A percentile compares a stretch with the other conserved stretches of the same genome.
These are phyloP conservation scores for Corbicula japonica DNA, from an alignment of 2,888 invertebrate genomes.

Conservation along the genomic window DNA sequence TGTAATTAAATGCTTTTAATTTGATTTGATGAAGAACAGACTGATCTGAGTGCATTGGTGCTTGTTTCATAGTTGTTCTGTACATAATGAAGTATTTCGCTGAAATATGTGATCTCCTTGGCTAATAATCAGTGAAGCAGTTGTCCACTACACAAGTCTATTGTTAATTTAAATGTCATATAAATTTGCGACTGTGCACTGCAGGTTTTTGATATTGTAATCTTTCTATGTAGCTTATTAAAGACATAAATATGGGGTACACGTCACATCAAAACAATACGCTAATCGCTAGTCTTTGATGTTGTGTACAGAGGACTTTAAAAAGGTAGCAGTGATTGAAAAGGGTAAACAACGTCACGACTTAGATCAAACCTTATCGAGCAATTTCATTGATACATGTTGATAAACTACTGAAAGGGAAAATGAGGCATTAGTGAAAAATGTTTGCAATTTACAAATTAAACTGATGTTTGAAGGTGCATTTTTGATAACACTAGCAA, in stretches of 20 bases:
- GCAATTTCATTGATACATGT: slow-evolving; percentile 12
- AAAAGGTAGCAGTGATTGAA: slow-evolving; percentile 26
- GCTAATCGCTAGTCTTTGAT: slow-evolving; percentile 50
- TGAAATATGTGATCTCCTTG: no score
- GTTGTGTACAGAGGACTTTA: slow-evolving; percentile 45
- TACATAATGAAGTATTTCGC: no score
- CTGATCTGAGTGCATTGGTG: no score
- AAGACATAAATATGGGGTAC: slow-evolving; percentile 56
- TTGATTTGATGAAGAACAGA: no score
- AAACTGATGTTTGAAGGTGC: slow-evolving; percentile 5
- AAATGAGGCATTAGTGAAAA: slow-evolving; percentile 13
- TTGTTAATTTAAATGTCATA: slow-evolving; percentile 40
- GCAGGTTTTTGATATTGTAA: slow-evolving; percentile 37
- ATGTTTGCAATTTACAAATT: slow-evolving; percentile 17
- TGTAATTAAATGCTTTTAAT: no score
- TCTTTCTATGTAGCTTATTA: slow-evolving; percentile 43
- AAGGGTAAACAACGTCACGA: slow-evolving; percentile 45
- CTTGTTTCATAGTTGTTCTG: no score
- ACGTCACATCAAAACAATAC: slow-evolving; percentile 59
- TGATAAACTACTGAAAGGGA: slow-evolving; percentile 30
- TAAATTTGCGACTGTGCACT: slow-evolving; percentile 36
- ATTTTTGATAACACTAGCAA: no score
- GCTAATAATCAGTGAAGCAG: no score
- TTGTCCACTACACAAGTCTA: background rate
- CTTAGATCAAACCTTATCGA: slow-evolving; percentile 38